These are phyloP conservation scores for Actinopyga echinites DNA, from an alignment of 53 echinoderm and acorn worm species.

Conservation along the genomic window DNA sequence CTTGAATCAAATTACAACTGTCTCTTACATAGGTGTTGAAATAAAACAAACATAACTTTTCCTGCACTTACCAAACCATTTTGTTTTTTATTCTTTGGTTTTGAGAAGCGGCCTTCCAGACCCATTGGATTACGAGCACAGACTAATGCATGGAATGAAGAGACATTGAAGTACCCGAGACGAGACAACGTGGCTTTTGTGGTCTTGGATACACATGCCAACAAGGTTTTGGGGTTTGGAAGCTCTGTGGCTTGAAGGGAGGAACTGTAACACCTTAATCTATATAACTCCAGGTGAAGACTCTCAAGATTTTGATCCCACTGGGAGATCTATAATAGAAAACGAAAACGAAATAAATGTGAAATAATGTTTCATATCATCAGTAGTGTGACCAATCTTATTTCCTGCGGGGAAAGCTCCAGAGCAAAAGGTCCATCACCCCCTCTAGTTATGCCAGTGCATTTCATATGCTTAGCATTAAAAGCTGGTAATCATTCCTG, in stretches of 20 bases:
- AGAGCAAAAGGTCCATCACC: no score
- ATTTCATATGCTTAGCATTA: no score
- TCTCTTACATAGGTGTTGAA: no score
- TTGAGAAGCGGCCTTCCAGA: slow-evolving; percentile 84
- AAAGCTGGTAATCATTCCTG: background rate
- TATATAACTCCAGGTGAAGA: slow-evolving; percentile 89
- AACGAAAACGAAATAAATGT: background rate
- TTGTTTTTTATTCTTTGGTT: slow-evolving; percentile 86
- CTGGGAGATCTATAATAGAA: slow-evolving; percentile 71
- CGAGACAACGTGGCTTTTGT: slow-evolving; percentile 82
- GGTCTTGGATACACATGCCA: slow-evolving; percentile 84
- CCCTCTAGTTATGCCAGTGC: no score
- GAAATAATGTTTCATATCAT: background rate
- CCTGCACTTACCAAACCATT: slow-evolving; percentile 69
- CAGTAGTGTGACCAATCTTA: no score
- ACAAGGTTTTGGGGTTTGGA: slow-evolving; percentile 95
- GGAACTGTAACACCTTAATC: slow-evolving; percentile 85
- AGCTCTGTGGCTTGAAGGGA: slow-evolving; percentile 96
- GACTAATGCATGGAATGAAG: slow-evolving; percentile 94
- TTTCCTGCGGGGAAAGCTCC: no score
- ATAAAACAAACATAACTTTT: background rate
- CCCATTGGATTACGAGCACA: slow-evolving; percentile 88
- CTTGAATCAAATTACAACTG: no score
- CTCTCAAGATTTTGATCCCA: slow-evolving; percentile 97
- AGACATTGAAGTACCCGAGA: slow-evolving; percentile 93